Percentiles rank a stretch among this genome's conserved stretches.
phyloP scores from a whole-genome alignment of 2,113 vertebrate species.

The Nettapus auritus region DNA sequence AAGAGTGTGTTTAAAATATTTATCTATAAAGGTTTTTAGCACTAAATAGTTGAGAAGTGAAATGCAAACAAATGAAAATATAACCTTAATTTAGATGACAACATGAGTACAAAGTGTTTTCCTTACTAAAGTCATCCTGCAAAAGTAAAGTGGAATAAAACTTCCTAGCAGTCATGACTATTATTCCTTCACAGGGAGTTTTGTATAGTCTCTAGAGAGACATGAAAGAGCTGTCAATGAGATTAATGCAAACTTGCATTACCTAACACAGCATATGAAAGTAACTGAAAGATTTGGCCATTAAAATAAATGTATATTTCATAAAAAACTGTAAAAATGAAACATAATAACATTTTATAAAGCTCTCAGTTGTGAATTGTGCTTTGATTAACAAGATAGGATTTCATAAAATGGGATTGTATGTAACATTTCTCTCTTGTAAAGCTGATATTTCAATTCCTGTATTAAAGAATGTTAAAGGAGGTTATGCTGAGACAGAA shows the following conservation, averaged over 20 bases:
- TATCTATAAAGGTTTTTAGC: neutral
- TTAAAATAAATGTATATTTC: neutral
- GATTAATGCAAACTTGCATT: neutral
- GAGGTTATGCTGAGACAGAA: neutral
- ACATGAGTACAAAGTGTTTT: neutral
- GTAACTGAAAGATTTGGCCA: neutral
- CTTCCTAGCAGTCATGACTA: neutral
- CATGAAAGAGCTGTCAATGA: neutral
- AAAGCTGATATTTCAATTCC: neutral
- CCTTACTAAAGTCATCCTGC: neutral
- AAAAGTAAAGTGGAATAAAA: neutral
- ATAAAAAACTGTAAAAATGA: neutral
- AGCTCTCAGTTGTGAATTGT: neutral
- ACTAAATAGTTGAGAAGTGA: neutral
- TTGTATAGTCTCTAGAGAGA: neutral
- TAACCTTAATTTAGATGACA: neutral
- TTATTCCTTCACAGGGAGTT: neutral
- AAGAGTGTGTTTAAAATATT: neutral
- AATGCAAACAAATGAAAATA: neutral
- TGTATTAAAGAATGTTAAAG: neutral
- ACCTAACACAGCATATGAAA: neutral
- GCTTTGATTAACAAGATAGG: neutral
- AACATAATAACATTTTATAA: neutral
- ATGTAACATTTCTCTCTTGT: neutral
- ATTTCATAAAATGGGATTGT: neutral